phyloP scores from a whole-genome alignment of 1,140 invertebrate genomes.

The Euschistus heros region DNA sequence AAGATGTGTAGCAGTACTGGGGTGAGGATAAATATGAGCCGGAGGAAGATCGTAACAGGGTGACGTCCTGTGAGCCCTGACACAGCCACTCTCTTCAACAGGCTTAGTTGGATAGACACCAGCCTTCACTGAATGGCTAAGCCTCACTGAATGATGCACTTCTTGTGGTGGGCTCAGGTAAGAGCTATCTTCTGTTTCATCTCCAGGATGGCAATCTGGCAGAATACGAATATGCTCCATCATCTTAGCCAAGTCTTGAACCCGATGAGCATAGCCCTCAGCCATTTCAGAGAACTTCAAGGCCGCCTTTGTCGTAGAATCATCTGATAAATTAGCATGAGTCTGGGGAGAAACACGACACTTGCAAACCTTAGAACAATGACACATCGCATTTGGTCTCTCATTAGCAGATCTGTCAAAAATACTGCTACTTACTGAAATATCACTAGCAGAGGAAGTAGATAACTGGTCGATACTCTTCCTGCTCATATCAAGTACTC shows the following conservation, averaged over 20 bases:
- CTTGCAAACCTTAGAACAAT: no score
- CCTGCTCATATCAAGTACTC: conserved; percentile 17
- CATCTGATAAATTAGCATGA: background rate
- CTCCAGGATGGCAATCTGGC: background rate
- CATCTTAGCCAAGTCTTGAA: background rate
- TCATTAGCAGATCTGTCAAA: background rate
- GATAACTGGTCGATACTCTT: conserved; percentile 11
- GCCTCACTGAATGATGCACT: background rate
- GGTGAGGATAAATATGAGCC: no score
- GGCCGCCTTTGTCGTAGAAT: background rate
- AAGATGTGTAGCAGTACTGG: no score
- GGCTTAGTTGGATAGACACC: background rate
- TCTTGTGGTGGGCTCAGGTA: background rate
- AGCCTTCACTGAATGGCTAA: background rate
- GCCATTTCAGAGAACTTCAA: background rate
- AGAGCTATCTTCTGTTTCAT: background rate
- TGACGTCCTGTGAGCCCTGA: background rate
- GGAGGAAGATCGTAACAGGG: background rate
- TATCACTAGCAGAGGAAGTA: conserved; percentile 20
- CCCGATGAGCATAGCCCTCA: background rate
- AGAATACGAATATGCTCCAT: background rate
- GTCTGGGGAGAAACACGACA: background rate
- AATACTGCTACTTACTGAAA: conserved; percentile 11
- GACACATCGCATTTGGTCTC: background rate
- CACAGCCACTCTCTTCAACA: background rate